Evolutionary conservation across 1,140 invertebrate genomes (phyloP), one percentile per base, ranked within the genome.

Genomic region (Formica exsecta): DNA sequence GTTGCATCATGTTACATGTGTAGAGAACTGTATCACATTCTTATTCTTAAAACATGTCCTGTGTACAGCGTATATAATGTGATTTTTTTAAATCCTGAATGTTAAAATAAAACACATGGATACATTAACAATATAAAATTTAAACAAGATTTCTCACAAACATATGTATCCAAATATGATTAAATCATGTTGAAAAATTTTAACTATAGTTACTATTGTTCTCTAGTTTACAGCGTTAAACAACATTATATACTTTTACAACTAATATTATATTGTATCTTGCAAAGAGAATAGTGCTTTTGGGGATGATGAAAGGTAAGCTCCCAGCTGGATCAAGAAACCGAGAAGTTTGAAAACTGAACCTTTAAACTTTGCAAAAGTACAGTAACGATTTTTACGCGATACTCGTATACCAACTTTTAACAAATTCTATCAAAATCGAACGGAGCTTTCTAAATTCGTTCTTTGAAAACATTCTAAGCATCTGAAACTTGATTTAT

Each of bases 371-470:
- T 81, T 83, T 32, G 48, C 36, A 25, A 41, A 22, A 83, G 79
- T 57, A 4, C 25, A 6, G 54, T 54, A 32, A 73, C 29, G 38
- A 83, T 83, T 83, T 83, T 83, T 83, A 73, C 38, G 38, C 79
- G 51, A 61, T 36, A 41, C 54, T 59, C 36, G 54, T 83, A 73
- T 32, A 61, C 36, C 25, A 73, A 83, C 66, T 83, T 83, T 73
- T 83, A 83, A 83, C 68, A 83, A 83, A 73, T 83, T 83, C 66
- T 73, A 83, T 83, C 79, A 83, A 71, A 19, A 73, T 83, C 54
- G 79, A 83, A 16, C 25, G 29, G 44, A 54, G 54, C 54, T 73
- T 61, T 61, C 68, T 73, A 73, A 83, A 83, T 54, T 83, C n/a
- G 25, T 70, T 57, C 79, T 22, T 81, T 51, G 16, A 61, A 83